Evolutionary conservation across 2,797 vertebrate genomes (phyloP), one percentile per base, ranked within the genome.

Genomic region (Danio albolineatus): DNA sequence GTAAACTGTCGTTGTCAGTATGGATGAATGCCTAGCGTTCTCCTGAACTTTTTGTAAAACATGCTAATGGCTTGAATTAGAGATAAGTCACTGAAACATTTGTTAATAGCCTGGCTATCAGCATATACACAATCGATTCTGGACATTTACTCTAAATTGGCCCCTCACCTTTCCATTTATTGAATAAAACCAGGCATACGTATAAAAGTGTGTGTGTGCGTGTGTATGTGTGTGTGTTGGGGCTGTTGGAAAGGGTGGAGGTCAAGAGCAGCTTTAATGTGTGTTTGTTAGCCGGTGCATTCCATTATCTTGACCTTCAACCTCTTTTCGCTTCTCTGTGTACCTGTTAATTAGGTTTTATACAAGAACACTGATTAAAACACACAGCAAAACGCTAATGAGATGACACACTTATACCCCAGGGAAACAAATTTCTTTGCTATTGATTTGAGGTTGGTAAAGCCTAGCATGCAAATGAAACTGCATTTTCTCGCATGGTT

Each of bases 131-230:
- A 51, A 53, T 19, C 21, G 53, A 65, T 73, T 67, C 19, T 59
- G 53, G 39, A 73, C 36, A 57, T 73, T 78, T 54, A 67, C 28
- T 73, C 66, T 56, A 59, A 44, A 36, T 61, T 48, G 28, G 43
- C 59, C 56, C 39, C 74, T 72, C 43, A 69, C 74, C 39, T 66
- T 76, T 76, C 61, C 17, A 17, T 49, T 78, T 80, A 49, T 36
- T 62, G 53, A 59, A 48, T 61, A 65, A 65, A 43, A 71, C n/a
- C 21, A 60, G 59, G 1, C 8, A 13, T 13, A 65, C 12, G 65
- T 38, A 19, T 57, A 5, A 21, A 54, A 84, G 60, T 57, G n/a
- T 38, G 36, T 5, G 57, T 60, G 56, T n/a, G 46, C 43, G 7
- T 36, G 44, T 28, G n/a, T 39, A 36, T 72, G 13, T 14, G 46